Percentiles rank a stretch among this genome's conserved stretches.
phyloP scores from a whole-genome alignment of 2,113 vertebrate species.

The Bombycilla garrulus region DNA sequence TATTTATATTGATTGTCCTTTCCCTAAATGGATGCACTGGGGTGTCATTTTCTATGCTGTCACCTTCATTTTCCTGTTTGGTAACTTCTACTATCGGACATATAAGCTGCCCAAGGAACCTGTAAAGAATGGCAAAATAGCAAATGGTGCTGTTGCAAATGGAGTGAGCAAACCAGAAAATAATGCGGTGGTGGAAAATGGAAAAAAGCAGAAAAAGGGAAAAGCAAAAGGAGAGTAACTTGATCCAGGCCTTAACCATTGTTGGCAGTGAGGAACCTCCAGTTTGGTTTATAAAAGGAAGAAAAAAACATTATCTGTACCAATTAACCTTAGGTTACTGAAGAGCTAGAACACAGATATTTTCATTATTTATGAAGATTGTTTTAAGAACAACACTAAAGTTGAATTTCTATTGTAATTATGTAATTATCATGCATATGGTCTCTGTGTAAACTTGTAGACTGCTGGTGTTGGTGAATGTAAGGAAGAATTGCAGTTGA shows the following conservation, averaged over 20 bases:
- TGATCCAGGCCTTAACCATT: conserved; percentile 73
- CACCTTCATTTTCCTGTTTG: conserved; percentile 96
- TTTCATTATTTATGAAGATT: conserved; percentile 81
- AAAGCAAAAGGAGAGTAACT: conserved; percentile 94
- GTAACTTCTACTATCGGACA: conserved; percentile 98
- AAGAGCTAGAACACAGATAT: conserved; percentile 69
- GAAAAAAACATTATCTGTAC: conserved; percentile 66
- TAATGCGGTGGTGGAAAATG: conserved; percentile 78
- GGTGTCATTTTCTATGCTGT: conserved; percentile 93
- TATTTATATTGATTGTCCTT: conserved; percentile 97
- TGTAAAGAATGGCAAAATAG: conserved; percentile 80
- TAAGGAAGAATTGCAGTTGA: conserved; percentile 69
- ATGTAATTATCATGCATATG: conserved; percentile 70
- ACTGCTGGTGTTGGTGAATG: conserved; percentile 74
- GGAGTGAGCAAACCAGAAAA: conserved; percentile 83
- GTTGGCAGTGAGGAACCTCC: conserved; percentile 69
- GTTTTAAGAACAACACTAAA: conserved; percentile 72
- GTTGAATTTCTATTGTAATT: conserved; percentile 74
- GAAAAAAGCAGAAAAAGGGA: conserved; percentile 90
- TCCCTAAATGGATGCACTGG: conserved; percentile 99
- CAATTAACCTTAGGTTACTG: conserved; percentile 74
- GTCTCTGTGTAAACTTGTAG: conserved; percentile 75
- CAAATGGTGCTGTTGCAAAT: conserved; percentile 82
- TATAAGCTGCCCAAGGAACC: conserved; percentile 87
- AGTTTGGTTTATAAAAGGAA: conserved; percentile 63